Base-by-base conservation (phyloP, 2,888 invertebrate genomes). In the Steinernema hermaphroditum region DNA sequence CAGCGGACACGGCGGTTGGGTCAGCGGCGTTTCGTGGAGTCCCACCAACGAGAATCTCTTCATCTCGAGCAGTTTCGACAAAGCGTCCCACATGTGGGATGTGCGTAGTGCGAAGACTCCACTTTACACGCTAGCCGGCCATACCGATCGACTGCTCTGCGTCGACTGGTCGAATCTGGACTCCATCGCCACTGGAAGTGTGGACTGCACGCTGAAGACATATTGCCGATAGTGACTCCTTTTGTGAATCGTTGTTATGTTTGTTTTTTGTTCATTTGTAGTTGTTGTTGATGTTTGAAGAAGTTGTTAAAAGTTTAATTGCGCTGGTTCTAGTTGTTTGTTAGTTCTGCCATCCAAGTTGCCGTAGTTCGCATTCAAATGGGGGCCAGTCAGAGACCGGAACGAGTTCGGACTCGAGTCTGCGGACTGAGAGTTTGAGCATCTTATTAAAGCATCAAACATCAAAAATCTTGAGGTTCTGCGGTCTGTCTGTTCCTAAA, bases 1-100 rank as follows among this genome's bases (percentile, higher is more conserved):
- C 87, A 92, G 93, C 0, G 92, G 92, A 0, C 80, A 79, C 68
- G 86, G 77, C 70, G 92, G 93, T 43, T 97, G 96, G 96, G 93
- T 97, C 19, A 92, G 93, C 80, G 90, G 92, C 0, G 93, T 96
- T 0, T 90, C 91, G 78, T 97, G 97, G 97, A 94, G 94, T 0
- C 91, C 90, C 27, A 91, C 91, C 0, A 90, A 92, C 76, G 92
- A 93, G 83, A 90, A 93, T 81, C 89, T 93, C 16, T 97, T 98
- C 87, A 90, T 96, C 27, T 96, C 96, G 0, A 95, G 94, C 0
- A 92, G 94, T 0, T 94, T 95, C 86, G 97, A 98, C 86, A 91
- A 92, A 78, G 90, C 92, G 76, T 91, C 95, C 75, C 97, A 97
- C 88, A 89, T 97, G 69, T 98, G 98, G 98, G 97, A 98, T 88